Base-by-base conservation (phyloP, 35 echinoderm and acorn worm species). In the Acanthaster planci region DNA sequence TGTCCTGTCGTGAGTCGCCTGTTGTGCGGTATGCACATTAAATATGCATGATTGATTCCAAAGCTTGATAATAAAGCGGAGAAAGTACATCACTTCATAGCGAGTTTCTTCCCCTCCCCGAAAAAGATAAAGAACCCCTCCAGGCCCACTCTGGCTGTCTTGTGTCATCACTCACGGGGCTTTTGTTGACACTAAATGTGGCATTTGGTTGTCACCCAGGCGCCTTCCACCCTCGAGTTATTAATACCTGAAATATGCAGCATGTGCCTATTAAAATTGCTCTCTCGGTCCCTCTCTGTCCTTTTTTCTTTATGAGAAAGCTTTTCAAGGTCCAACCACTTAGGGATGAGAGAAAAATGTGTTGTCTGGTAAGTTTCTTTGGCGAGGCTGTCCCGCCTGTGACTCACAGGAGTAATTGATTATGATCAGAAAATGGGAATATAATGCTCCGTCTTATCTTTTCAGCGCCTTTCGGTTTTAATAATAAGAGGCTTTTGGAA, bases 351-450 rank as follows among this genome's bases (percentile, higher is more conserved):
- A 7, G 56, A 26, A 26, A 59, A 59, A 26, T 59, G n/a, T n/a
- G n/a, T n/a, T n/a, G n/a, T n/a, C n/a, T n/a, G n/a, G n/a, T n/a
- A n/a, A n/a, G n/a, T n/a, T n/a, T n/a, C n/a, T n/a, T n/a, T n/a
- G n/a, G n/a, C n/a, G n/a, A n/a, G n/a, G n/a, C n/a, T n/a, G n/a
- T n/a, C n/a, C n/a, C n/a, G n/a, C n/a, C n/a, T n/a, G n/a, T n/a
- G n/a, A n/a, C n/a, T n/a, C n/a, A n/a, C 56, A 59, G 56, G 27
- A 18, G 16, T 59, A 59, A 59, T 59, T 59, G 56, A 59, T 59
- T 59, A 59, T 59, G 56, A 59, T 59, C 56, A 59, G 56, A 59
- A 59, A 59, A 59, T 59, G 56, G 56, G 56, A 59, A 59, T 59
- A 59, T 59, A 59, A 59, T 59, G 56, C 56, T 18, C 0, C 16